Conservation (phyloP, 1,140 invertebrate genomes). For the Nasonia longicornis region DNA sequence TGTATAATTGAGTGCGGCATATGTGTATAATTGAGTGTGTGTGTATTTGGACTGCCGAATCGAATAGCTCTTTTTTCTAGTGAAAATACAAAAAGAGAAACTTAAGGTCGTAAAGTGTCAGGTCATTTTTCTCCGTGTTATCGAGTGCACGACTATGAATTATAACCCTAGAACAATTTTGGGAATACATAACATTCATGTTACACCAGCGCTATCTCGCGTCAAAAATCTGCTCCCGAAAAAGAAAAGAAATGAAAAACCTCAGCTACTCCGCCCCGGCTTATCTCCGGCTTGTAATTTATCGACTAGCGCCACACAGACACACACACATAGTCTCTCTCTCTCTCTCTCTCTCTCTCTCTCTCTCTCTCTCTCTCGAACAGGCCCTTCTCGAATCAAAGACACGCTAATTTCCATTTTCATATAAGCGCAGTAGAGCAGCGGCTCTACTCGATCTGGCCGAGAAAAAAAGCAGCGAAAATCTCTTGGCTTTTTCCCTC, state of each 20-base stretch:
- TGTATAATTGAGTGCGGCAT: too few species aligned
- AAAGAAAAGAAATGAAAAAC: not conserved
- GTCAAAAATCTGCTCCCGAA: not conserved
- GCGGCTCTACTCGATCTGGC: not conserved
- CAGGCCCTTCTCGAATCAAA: conserved; percentile 14
- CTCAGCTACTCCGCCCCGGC: not conserved
- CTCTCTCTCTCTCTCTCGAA: not conserved
- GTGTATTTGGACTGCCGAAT: too few species aligned
- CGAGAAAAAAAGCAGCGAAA: not conserved
- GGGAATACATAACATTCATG: too few species aligned
- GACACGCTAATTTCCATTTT: conserved; percentile 22
- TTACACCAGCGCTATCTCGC: too few species aligned
- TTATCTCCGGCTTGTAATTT: conserved; percentile 9
- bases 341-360: not conserved
- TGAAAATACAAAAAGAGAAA: too few species aligned
- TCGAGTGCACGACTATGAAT: too few species aligned
- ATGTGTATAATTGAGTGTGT: too few species aligned
- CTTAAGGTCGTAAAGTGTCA: too few species aligned
- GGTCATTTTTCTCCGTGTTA: too few species aligned
- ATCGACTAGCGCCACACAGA: not conserved
- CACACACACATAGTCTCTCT: too few species aligned
- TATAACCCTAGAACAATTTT: too few species aligned
- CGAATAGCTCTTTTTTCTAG: too few species aligned
- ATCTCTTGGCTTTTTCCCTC: not conserved
- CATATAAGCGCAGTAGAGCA: not conserved